Evolutionary conservation across 2,888 invertebrate genomes (phyloP), one percentile per base, ranked within the genome.

Genomic region (Dilophus febrilis): DNA sequence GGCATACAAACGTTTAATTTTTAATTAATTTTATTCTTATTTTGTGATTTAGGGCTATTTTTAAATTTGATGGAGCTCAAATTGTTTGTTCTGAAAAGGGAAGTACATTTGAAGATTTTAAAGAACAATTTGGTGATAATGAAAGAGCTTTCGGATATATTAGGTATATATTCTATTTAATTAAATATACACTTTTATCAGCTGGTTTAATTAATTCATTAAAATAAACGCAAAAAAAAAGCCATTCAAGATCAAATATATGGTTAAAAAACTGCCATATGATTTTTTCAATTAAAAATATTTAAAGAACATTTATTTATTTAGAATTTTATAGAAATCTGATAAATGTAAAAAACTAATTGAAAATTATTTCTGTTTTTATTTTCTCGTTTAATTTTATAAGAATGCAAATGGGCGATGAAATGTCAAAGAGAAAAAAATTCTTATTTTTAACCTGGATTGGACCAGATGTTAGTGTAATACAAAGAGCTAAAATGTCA

Each of bases 401-500:
- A n/a, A n/a, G n/a, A 60, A 63, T 77, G 58, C 75, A 78, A 61
- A 77, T 79, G 63, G 84, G 84, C 37, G 84, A 84, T 53, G 84
- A 84, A 61, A 72, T 84, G 77, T 83, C 82, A 45, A 80, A 79
- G 61, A 68, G 84, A 53, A 74, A 75, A 62, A 84, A 84, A 63
- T 84, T 84, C 61, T 67, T 78, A 48, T 74, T 84, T 49, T 65
- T 84, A 44, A 79, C 80, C 48, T 84, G 82, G 82, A 73, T 80
- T 44, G 83, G 83, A 3, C 71, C 74, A 42, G 67, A 70, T 49
- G 82, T 83, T 48, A 74, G 77, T 13, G 76, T 81, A 45, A 72
- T 84, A 57, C 78, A 82, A 61, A 70, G 80, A 50, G 84, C 83
- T 51, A 80, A 79, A 65, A 78, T 83, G 76, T 79, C 81, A 57